Base-by-base conservation (phyloP, 2,888 invertebrate genomes). In the Celastrina argiolus region DNA sequence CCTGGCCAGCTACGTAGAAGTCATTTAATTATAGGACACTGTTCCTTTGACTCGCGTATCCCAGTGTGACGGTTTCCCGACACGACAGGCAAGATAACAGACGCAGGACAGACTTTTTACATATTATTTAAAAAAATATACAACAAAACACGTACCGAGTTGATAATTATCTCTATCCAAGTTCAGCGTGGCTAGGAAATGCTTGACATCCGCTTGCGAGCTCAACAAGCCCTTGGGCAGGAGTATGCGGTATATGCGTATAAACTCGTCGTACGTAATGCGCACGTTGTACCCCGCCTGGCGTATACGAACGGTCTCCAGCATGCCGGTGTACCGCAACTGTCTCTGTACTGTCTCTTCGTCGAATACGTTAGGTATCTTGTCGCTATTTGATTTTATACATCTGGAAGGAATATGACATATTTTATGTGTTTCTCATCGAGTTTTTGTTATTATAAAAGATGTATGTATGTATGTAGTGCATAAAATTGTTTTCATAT, bases 281-380 rank as follows among this genome's bases (percentile, higher is more conserved):
- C 98, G 93, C 69, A 98, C 98, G 84, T 98, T 98, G 89, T 98
- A 99, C 1, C 98, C 98, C 1, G 98, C 98, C 80, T 98, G 97
- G 64, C 98, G 92, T 71, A 99, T 98, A 74, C 98, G 92, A 14
- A 98, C 98, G 0, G 98, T 99, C 81, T 98, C 98, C 76, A 99
- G 81, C 98, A 98, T 99, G 69, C 99, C 99, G 0, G 98, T 98
- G 85, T 99, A 99, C 10, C 98, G 92, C 68, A 99, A 91, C 71
- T 92, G 92, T 64, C 98, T 92, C 77, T 98, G 95, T 8, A 98
- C 98, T 0, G 98, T 97, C 70, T 97, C 97, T 76, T 98, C 97
- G 83, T 98, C 97, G 85, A 98, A 98, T 73, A 95, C 94, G 81
- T 97, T 97, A 0, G 98, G 95, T 70, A 96, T 95, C 93, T 98